These are phyloP conservation scores for Platycercus adscitus DNA, from an alignment of 2,113 vertebrate species.

Conservation along the genomic window DNA sequence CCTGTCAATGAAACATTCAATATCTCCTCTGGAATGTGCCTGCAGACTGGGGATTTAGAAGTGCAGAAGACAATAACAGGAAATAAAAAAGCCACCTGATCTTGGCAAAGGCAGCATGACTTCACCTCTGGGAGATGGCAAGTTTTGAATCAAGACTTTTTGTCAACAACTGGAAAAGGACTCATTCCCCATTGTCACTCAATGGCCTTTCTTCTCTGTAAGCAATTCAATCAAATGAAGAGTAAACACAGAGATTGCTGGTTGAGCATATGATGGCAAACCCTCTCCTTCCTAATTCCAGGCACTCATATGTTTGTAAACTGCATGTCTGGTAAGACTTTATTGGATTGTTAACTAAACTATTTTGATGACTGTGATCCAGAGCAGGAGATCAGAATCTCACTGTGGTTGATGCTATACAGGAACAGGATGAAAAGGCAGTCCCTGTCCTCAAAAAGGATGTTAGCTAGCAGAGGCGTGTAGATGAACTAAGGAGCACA, in stretches of 20 bases:
- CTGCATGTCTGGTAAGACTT: not conserved
- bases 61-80: not conserved
- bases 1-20: conserved; percentile 59
- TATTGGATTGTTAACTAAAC: not conserved
- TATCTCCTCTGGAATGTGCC: conserved; percentile 47
- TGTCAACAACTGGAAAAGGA: not conserved
- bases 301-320: not conserved
- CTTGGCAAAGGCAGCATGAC: not conserved
- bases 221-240: not conserved
- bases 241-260: not conserved
- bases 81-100: not conserved
- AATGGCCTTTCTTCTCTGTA: not conserved
- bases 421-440: not conserved
- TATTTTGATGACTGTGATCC: not conserved
- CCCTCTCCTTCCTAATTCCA: not conserved
- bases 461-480: not conserved
- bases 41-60: conserved; percentile 1
- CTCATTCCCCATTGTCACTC: not conserved
- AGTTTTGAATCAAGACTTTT: not conserved
- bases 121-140: not conserved
- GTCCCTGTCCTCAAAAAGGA: not conserved
- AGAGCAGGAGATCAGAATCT: not conserved
- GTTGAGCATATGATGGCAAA: not conserved
- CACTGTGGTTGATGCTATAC: not conserved
- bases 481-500: not conserved